Percentiles rank a stretch among this genome's conserved stretches.
These are phyloP conservation scores for Adelphocoris suturalis DNA, from an alignment of 2,888 invertebrate genomes.

Conservation along the genomic window DNA sequence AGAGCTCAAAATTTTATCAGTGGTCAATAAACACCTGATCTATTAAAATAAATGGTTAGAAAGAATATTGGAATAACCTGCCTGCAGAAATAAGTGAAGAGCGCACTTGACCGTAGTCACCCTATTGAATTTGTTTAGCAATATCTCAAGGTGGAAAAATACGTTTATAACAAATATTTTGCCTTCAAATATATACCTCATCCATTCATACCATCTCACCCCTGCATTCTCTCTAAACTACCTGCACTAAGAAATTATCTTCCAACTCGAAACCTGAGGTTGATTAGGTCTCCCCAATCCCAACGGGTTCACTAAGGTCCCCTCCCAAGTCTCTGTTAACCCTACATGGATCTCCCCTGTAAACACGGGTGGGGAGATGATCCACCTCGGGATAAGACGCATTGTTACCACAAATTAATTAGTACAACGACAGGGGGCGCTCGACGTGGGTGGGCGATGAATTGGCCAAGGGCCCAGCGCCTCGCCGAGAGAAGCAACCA, in stretches of 20 bases:
- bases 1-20: too few species aligned
- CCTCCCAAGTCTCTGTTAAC: slow-evolving; percentile 11
- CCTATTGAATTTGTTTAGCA: too few species aligned
- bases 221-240: background rate
- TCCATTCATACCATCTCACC: too few species aligned
- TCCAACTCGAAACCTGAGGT: background rate
- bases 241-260: slow-evolving; percentile 28
- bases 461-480: slow-evolving; percentile 25
- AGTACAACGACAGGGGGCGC: slow-evolving; percentile 47
- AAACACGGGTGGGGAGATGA: slow-evolving; percentile 40
- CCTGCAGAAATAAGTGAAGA: too few species aligned
- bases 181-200: too few species aligned
- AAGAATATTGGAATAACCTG: too few species aligned
- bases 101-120: too few species aligned
- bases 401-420: slow-evolving; percentile 62
- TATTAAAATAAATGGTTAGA: too few species aligned
- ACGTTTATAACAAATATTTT: too few species aligned
- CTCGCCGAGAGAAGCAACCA: background rate
- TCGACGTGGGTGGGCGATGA: slow-evolving; percentile 27
- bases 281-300: slow-evolving; percentile 4
- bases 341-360: background rate
- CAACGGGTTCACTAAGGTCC: background rate
- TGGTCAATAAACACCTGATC: too few species aligned
- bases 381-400: slow-evolving; percentile 56
- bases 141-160: too few species aligned